Base-by-base conservation (phyloP, 2,888 invertebrate species). In the Hyppa rectilinea region DNA sequence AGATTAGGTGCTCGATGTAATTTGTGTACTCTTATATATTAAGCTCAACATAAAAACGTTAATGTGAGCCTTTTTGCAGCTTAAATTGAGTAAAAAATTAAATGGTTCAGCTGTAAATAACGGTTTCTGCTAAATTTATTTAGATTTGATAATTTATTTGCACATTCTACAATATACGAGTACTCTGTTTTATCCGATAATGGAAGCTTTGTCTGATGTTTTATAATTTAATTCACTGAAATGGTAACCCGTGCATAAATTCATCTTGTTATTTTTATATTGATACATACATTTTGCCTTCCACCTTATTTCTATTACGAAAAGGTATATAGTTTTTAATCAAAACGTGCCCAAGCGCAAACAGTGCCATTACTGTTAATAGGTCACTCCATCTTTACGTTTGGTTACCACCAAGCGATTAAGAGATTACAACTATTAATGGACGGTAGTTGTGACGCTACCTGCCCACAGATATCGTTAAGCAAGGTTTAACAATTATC, bases 21-120 rank as follows among this genome's bases (percentile, higher is more conserved):
- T 86, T 88, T 87, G 75, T 81, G 56, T 68, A 84, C 76, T 86
- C 66, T 82, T 84, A 86, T 79, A 75, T 78, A 83, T 81, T 81
- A 75, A 71, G 62, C 65, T 65, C 59, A 58, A 68, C 52, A 71
- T 71, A 75, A 80, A 78, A 80, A 77, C 34, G 56, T 59, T 72
- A 78, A 70, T 71, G 63, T 56, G 58, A 40, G 62, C 67, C 55
- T 69, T 68, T 82, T 84, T 68, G 36, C 23, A 59, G 45, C 68
- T 67, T 34, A 75, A 83, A 83, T 83, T 81, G 71, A 72, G 61
- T 71, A 74, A 52, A 77, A 78, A 78, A 76, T 69, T 56, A 36
- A 73, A 69, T 52, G 67, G 62, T 67, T 68, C 47, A 53, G 29
- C 43, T 52, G 61, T 60, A 68, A 40, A 38, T 72, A 49, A 75